phyloP scores from a whole-genome alignment of 2,888 invertebrate genomes.

The Pyrochroa serraticornis region DNA sequence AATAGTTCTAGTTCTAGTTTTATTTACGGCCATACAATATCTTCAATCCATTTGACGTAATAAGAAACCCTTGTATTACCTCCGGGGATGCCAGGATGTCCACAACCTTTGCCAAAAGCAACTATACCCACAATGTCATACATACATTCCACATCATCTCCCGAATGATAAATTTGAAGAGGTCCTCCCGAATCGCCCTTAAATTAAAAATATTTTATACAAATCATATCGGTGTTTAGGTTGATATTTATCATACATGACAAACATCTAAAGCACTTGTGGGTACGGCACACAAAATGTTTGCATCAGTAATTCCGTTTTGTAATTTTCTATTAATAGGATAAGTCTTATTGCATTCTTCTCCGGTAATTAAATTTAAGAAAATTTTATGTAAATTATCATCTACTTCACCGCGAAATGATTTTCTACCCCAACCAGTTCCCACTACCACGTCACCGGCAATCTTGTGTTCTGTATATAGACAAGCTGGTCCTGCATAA shows the following conservation, averaged over 20 bases:
- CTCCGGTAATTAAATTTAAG: slow-evolving; percentile 52
- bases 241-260: slow-evolving; percentile 50
- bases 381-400: slow-evolving; percentile 60
- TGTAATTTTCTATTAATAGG: slow-evolving; percentile 41
- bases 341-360: slow-evolving; percentile 51
- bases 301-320: slow-evolving; percentile 57
- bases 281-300: slow-evolving; percentile 64
- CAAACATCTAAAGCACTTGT: slow-evolving; percentile 56
- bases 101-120: slow-evolving; percentile 58
- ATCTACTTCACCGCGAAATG: slow-evolving; percentile 45
- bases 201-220: neutral
- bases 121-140: slow-evolving; percentile 60
- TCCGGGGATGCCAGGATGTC: slow-evolving; percentile 53
- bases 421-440: slow-evolving; percentile 59
- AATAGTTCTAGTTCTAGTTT: too few relatives aligned
- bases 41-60: slow-evolving; percentile 62
- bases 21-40: slow-evolving; percentile 55
- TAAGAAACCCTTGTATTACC: slow-evolving; percentile 60
- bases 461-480: slow-evolving; percentile 41
- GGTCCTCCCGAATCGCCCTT: slow-evolving; percentile 70
- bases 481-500: slow-evolving; percentile 59
- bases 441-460: slow-evolving; percentile 50
- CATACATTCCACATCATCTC: slow-evolving; percentile 53
- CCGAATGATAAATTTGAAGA: slow-evolving; percentile 52
- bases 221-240: neutral